Base-by-base conservation (phyloP, 1,140 invertebrate species). In the Drosophila subpulchrella region DNA sequence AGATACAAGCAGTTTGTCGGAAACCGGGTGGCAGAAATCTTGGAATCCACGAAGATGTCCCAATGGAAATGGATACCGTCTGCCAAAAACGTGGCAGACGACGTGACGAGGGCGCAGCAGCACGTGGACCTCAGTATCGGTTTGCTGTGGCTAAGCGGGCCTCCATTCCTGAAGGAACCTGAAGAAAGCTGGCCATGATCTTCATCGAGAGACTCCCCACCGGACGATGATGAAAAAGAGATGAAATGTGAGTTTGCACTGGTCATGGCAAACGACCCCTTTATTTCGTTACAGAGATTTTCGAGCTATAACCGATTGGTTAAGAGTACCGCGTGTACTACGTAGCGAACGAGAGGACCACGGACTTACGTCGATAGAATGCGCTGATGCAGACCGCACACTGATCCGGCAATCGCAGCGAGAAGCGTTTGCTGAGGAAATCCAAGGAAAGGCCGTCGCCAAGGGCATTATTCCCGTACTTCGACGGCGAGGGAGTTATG, bases 1-100 rank as follows among this genome's bases (percentile, higher is more conserved):
- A 20, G 20, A 20, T 20, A 20, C 4, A 68, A 70, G 27, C 54
- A 53, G 41, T 92, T 84, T 76, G 81, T 92, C 3, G 65, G 72
- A 1, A 92, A 92, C 63, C 41, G 80, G 32, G 44, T 20, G 20
- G 20, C 20, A 20, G 20, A 20, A 20, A 91, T 92, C 36, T 67
- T 86, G 42, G 65, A 83, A 20, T 30, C 75, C 7, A 71, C 81
- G 0, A 7, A 59, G 7, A 30, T 27, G 2, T 39, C 13, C 6
- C 15, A 57, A 10, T 60, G 56, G 55, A 53, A n/a, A 11, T 65
- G 54, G 60, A 12, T 63, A 11, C 44, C 44, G 6, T 30, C 32
- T 27, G 38, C 42, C 10, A 30, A 30, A 30, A 71, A 65, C 30
- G 30, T 32, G 30, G 6, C 5, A 32, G 30, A 32, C 8, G 44